phyloP scores from a whole-genome alignment of 2,888 invertebrate species.

The Barypeithes pellucidus region DNA sequence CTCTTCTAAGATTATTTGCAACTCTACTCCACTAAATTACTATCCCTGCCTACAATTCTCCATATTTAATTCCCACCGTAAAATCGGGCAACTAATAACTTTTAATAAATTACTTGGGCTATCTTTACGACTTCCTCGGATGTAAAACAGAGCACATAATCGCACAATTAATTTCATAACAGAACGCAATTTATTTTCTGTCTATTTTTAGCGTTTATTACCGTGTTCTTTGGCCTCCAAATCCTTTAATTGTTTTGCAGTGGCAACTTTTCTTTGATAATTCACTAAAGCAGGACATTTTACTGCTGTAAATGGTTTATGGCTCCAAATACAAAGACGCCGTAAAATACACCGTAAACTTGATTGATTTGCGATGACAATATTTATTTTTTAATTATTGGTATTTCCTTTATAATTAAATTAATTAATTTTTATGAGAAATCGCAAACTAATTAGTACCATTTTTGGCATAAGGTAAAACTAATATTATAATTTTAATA shows the following conservation, averaged over 20 bases:
- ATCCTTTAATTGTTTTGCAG: constrained; percentile 21
- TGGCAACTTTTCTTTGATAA: constrained; percentile 18
- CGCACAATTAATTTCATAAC: constrained; percentile 36
- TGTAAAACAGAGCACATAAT: constrained; percentile 55
- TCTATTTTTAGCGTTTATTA: constrained; percentile 32
- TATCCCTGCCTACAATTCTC: background rate
- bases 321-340: background rate
- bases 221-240: background rate
- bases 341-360: background rate
- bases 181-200: constrained; percentile 26
- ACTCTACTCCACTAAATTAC: background rate
- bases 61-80: constrained; percentile 17
- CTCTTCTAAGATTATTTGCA: too few relatives aligned
- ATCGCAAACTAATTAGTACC: too few relatives aligned
- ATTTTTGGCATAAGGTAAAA: too few relatives aligned
- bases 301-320: constrained; percentile 1
- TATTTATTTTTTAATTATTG: too few relatives aligned
- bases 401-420: too few relatives aligned
- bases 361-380: too few relatives aligned
- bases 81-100: constrained; percentile 27
- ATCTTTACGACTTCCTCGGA: constrained; percentile 54
- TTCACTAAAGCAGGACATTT: constrained; percentile 7
- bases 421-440: too few relatives aligned
- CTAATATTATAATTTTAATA: too few relatives aligned
- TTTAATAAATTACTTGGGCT: constrained; percentile 46